Evolutionary conservation across 2,797 vertebrate species (phyloP).

Genomic region (Huso huso): DNA sequence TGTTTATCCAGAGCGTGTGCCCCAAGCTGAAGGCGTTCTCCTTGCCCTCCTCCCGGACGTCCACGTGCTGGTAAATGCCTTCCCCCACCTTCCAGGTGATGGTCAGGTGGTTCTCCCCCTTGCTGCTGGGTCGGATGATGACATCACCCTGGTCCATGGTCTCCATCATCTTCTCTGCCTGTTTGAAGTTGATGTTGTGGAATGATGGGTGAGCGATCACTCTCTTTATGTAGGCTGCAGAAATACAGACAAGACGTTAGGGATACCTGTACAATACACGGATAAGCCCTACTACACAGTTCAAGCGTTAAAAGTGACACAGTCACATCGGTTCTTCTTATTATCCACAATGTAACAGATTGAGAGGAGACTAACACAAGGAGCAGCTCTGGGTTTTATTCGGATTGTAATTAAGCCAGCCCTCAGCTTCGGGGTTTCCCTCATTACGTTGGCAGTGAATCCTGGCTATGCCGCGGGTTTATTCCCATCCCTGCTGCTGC

Average conservation of each 20-base stretch:
- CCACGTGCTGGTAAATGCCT: constrained; percentile 94
- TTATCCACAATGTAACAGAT: too few species aligned
- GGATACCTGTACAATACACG: too few species aligned
- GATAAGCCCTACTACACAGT: too few species aligned
- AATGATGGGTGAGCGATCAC: constrained; percentile 98
- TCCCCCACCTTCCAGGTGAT: constrained; percentile 98
- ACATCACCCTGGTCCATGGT: constrained; percentile 95
- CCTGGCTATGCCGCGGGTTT: neutral
- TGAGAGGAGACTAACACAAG: too few species aligned
- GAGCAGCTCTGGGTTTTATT: too few species aligned
- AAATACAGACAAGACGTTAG: constrained; percentile 12
- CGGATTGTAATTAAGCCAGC: too few species aligned
- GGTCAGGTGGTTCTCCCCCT: constrained; percentile 93
- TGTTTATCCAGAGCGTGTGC: constrained; percentile 93
- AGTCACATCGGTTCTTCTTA: too few species aligned
- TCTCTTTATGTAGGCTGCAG: constrained; percentile 88
- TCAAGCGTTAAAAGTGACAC: too few species aligned
- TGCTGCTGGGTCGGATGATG: constrained; percentile 95
- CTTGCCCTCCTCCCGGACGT: constrained; percentile 93
- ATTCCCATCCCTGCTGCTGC: constrained; percentile 1
- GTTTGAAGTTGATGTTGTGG: constrained; percentile 98
- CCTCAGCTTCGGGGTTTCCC: too few species aligned
- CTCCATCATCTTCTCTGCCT: constrained; percentile 99
- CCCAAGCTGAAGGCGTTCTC: constrained; percentile 97
- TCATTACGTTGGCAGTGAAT: neutral